Evolutionary conservation across 2,113 vertebrate genomes (phyloP).

Genomic region (Rallus limicola): DNA sequence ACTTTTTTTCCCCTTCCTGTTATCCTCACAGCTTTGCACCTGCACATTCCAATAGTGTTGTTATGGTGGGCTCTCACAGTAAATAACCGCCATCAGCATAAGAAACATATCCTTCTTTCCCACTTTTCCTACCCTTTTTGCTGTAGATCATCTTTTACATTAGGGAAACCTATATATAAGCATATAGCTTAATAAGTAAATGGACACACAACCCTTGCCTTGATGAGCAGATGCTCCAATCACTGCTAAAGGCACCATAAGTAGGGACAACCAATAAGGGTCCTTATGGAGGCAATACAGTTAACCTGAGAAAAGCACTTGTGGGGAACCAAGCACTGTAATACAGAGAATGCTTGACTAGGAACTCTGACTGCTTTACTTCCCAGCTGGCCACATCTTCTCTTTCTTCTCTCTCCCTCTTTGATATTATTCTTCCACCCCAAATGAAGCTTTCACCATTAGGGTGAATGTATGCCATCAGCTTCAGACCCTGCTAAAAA

Average conservation of each 20-base stretch:
- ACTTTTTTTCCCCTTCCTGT: neutral
- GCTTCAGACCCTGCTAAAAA: neutral
- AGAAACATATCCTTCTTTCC: neutral
- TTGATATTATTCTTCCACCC: neutral
- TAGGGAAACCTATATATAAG: neutral
- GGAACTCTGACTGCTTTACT: neutral
- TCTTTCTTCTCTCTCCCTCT: neutral
- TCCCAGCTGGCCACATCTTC: neutral
- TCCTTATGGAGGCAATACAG: neutral
- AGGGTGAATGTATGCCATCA: neutral
- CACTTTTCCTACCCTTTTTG: neutral
- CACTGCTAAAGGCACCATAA: neutral
- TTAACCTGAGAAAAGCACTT: neutral
- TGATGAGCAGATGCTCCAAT: neutral
- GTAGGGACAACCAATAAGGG: neutral
- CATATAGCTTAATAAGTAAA: neutral
- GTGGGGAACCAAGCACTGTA: neutral
- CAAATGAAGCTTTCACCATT: neutral
- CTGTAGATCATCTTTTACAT: neutral
- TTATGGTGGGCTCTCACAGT: neutral
- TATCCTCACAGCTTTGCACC: neutral
- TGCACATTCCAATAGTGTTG: neutral
- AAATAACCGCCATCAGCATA: neutral
- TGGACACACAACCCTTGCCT: neutral
- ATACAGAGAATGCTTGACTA: neutral